Evolutionary conservation across 2,113 vertebrate genomes (phyloP).

Genomic region (Antechinus flavipes): DNA sequence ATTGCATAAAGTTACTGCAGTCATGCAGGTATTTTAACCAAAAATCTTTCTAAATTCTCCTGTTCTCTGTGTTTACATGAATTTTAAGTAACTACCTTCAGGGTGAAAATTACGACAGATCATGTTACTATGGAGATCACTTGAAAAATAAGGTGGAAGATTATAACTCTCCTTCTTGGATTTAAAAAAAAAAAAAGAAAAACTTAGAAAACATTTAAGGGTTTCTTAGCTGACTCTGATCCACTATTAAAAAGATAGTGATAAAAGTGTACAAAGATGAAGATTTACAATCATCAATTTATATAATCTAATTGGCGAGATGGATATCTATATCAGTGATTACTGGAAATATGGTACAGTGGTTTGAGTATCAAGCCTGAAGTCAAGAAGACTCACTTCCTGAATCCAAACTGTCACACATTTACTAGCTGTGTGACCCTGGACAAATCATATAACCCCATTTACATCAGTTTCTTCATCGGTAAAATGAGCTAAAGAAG

Average conservation of each 20-base stretch:
- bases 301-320: neutral
- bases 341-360: neutral
- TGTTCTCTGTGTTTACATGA: conserved; percentile 49
- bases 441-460: neutral
- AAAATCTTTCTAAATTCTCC: conserved; percentile 43
- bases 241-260: conserved; percentile 60
- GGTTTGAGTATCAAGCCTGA: neutral
- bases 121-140: conserved; percentile 69
- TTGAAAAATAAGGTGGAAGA: conserved; percentile 67
- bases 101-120: conserved; percentile 60
- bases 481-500: neutral
- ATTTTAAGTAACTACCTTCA: conserved; percentile 67
- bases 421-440: neutral
- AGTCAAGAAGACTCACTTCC: neutral
- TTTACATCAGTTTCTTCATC: no score
- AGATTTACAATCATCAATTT: conserved; percentile 38
- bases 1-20: conserved; percentile 35
- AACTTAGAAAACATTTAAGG: conserved; percentile 64
- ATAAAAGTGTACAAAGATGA: conserved; percentile 47
- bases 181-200: conserved; percentile 27
- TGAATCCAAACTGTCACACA: neutral
- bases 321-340: conserved; percentile 31
- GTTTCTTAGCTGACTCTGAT: conserved; percentile 50
- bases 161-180: conserved; percentile 60
- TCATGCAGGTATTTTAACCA: conserved; percentile 57